These are phyloP conservation scores for Zaprionus capensis DNA, from an alignment of 1,140 invertebrate species.

Conservation along the genomic window DNA sequence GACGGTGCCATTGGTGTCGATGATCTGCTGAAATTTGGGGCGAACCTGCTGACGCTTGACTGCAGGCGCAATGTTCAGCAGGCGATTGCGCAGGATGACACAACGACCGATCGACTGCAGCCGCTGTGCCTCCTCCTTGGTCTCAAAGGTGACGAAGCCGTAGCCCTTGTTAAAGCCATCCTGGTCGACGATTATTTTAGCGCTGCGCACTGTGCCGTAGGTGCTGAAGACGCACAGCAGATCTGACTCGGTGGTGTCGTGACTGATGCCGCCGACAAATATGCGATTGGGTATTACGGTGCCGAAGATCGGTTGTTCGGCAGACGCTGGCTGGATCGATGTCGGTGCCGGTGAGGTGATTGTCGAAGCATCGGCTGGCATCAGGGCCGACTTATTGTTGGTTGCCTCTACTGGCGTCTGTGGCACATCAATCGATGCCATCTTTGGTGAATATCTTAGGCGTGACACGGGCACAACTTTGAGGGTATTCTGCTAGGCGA, in stretches of 20 bases:
- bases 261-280: conserved; percentile 39
- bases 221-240: conserved; percentile 20
- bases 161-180: conserved; percentile 36
- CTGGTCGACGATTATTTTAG: conserved; percentile 30
- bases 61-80: conserved; percentile 27
- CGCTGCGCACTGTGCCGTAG: conserved; percentile 21
- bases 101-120: conserved; percentile 9
- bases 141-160: conserved; percentile 39
- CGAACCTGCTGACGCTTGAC: conserved; percentile 18
- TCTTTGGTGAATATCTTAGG: background rate
- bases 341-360: background rate
- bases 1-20: conserved; percentile 6
- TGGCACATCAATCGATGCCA: background rate
- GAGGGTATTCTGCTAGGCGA: background rate
- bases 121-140: conserved; percentile 25
- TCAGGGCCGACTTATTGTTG: background rate
- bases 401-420: background rate
- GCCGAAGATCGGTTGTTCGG: conserved; percentile 3
- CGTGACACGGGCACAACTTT: background rate
- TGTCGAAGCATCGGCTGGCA: background rate
- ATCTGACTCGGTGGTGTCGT: conserved; percentile 31
- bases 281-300: conserved; percentile 34
- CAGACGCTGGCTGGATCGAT: background rate
- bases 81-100: conserved; percentile 22
- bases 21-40: conserved; percentile 9